Evolutionary conservation across 2,113 vertebrate genomes (phyloP).

Genomic region (Lathamus discolor): DNA sequence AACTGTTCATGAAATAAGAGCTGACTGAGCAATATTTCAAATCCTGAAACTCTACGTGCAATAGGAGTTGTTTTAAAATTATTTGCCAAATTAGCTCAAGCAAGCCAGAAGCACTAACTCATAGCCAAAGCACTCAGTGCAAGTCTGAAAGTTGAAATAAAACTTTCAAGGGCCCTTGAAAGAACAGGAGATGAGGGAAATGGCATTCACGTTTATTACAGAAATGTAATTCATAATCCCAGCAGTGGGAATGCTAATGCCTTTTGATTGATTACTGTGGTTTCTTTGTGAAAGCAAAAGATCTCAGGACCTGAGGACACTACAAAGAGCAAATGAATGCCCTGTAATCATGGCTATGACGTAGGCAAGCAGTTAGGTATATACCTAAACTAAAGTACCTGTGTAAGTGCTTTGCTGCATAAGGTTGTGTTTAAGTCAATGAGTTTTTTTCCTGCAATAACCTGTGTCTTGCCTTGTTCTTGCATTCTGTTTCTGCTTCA

Average conservation of each 20-base stretch:
- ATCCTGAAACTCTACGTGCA: background rate
- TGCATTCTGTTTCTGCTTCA: background rate
- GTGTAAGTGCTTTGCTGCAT: background rate
- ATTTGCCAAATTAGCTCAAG: constrained; percentile 51
- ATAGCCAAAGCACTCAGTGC: constrained; percentile 28
- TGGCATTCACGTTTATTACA: constrained; percentile 26
- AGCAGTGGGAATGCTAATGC: background rate
- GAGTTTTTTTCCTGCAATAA: background rate
- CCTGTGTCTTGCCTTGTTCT: background rate
- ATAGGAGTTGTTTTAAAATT: constrained; percentile 47
- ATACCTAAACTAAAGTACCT: background rate
- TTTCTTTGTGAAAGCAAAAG: constrained; percentile 10
- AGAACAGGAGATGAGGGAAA: constrained; percentile 21
- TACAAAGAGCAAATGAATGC: background rate
- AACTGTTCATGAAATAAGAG: constrained; percentile 21
- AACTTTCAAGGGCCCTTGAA: constrained; percentile 24
- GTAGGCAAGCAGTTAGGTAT: background rate
- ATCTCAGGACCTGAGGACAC: background rate
- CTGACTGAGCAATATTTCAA: constrained; percentile 51
- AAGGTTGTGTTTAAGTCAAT: background rate
- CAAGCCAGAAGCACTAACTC: background rate
- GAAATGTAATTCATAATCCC: constrained; percentile 39
- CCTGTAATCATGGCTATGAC: background rate
- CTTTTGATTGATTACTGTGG: background rate
- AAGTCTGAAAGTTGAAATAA: constrained; percentile 44